These are phyloP conservation scores for Smutsia temminckii DNA, from an alignment of 2,797 vertebrate genomes.

Conservation along the genomic window DNA sequence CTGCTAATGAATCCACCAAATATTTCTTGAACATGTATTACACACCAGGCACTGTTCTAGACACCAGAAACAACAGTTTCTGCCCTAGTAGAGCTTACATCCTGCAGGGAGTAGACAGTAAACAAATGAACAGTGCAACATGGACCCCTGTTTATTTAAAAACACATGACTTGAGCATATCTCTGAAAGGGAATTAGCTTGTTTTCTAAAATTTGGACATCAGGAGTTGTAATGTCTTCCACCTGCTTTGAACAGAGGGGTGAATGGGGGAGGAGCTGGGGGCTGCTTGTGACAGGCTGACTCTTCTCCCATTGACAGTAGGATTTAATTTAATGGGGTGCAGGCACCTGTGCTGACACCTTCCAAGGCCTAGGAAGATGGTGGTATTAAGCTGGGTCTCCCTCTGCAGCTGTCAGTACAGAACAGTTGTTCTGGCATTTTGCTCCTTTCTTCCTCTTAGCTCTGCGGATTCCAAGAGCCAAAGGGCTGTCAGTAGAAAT, in stretches of 20 bases:
- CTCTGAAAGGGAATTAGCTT: neutral
- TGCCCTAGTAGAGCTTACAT: neutral
- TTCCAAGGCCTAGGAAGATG: neutral
- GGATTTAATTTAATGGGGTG: neutral
- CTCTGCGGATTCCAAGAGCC: neutral
- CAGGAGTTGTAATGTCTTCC: neutral
- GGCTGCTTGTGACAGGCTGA: neutral
- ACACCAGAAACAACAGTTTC: neutral
- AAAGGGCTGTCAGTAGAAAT: neutral
- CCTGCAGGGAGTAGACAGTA: neutral
- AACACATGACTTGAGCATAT: neutral
- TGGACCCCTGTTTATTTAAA: neutral
- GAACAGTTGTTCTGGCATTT: neutral
- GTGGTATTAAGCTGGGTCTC: neutral
- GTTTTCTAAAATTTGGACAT: constrained; percentile 11
- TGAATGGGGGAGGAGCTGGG: neutral
- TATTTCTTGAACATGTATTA: neutral
- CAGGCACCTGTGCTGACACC: neutral
- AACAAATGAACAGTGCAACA: neutral
- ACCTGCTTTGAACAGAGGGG: neutral
- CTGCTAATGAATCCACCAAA: neutral
- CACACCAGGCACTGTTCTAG: neutral
- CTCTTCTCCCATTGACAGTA: accelerated
- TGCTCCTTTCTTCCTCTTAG: neutral
- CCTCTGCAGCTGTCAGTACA: constrained; percentile 10